Conservation (phyloP, 2,113 vertebrate species). For the Anas platyrhynchos region DNA sequence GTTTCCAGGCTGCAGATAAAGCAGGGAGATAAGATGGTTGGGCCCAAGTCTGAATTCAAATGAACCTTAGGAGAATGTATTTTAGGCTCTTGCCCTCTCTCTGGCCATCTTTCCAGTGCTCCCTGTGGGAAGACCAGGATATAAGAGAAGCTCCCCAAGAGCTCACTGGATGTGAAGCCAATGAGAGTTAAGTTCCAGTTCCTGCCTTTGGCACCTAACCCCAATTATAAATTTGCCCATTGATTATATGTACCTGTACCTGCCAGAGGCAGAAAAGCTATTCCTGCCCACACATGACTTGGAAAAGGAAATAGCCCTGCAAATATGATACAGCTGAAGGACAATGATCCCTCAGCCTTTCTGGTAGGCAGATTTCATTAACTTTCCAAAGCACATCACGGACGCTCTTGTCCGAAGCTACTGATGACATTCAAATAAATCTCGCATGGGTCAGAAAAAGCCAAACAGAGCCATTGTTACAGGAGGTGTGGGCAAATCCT, state of each 20-base stretch:
- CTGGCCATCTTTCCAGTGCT: rapidly evolving
- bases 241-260: not conserved
- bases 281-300: not conserved
- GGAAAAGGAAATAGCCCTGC: not conserved
- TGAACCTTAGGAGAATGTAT: not conserved
- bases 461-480: not conserved
- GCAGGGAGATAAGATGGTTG: not conserved
- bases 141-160: not conserved
- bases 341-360: not conserved
- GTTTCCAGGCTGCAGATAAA: slow-evolving; percentile 14
- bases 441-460: not conserved
- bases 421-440: not conserved
- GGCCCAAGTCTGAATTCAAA: not conserved
- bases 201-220: not conserved
- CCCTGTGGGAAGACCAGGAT: not conserved
- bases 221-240: not conserved
- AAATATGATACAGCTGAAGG: slow-evolving; percentile 43
- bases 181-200: not conserved
- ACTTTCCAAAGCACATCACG: not conserved
- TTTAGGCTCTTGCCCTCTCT: not conserved
- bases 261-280: not conserved
- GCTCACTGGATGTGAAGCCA: not conserved
- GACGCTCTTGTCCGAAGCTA: not conserved
- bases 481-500: not conserved
- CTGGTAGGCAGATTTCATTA: slow-evolving; percentile 31